These are phyloP conservation scores for Amphilophus citrinellus DNA, from an alignment of 2,113 vertebrate species.

Conservation along the genomic window DNA sequence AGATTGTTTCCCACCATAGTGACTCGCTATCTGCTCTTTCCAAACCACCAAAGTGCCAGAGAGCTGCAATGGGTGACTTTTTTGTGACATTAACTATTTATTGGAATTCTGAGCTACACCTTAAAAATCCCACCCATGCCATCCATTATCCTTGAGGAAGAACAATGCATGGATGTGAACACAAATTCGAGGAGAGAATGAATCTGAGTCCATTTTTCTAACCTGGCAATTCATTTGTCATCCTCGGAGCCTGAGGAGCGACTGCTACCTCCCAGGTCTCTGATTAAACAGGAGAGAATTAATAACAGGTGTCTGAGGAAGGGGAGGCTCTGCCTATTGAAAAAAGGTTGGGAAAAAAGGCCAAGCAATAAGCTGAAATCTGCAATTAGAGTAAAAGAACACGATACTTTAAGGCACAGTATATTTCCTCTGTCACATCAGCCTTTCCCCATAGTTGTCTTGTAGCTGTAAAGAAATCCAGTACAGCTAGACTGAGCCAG, in stretches of 20 bases:
- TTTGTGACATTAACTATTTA: conserved; percentile 70
- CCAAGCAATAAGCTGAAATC: conserved; percentile 50
- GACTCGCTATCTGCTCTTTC: conserved; percentile 5
- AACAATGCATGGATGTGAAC: conserved; percentile 72
- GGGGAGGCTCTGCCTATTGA: conserved; percentile 47
- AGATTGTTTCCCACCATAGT: conserved; percentile 3
- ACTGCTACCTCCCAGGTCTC: conserved; percentile 66
- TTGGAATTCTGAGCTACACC: conserved; percentile 67
- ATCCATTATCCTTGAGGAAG: conserved; percentile 76
- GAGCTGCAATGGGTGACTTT: conserved; percentile 46
- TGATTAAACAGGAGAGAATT: conserved; percentile 80
- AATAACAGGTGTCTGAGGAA: conserved; percentile 75
- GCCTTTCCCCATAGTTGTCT: conserved; percentile 24
- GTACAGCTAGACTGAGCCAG: background rate
- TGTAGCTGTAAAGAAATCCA: conserved; percentile 10
- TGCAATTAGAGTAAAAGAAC: conserved; percentile 62
- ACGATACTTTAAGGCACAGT: conserved; percentile 58
- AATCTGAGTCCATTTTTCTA: conserved; percentile 73
- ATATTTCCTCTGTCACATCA: conserved; percentile 62
- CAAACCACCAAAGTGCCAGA: conserved; percentile 32
- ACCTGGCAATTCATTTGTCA: conserved; percentile 78
- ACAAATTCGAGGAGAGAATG: conserved; percentile 71
- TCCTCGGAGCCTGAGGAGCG: conserved; percentile 55
- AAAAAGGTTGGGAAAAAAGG: conserved; percentile 39
- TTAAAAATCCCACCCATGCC: conserved; percentile 42